phyloP scores from a whole-genome alignment of 2,797 vertebrate species.

The Melanotaenia parkinsoni region DNA sequence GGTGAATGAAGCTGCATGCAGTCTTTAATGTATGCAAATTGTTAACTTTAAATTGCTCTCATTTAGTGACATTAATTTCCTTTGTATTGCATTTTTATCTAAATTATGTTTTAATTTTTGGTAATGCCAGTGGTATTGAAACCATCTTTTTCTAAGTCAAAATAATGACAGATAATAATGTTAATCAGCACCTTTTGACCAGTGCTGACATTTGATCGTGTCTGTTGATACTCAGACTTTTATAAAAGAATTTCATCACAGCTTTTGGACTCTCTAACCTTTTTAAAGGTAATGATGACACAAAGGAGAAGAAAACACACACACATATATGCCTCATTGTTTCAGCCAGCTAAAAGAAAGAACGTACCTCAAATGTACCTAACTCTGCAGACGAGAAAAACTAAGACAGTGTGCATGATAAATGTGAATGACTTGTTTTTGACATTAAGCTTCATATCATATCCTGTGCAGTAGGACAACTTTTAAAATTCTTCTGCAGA shows the following conservation, averaged over 20 bases:
- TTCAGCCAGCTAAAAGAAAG: neutral
- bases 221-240: neutral
- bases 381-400: neutral
- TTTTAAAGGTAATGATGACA: no score
- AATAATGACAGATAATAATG: neutral
- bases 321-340: neutral
- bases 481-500: neutral
- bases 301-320: neutral
- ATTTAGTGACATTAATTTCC: neutral
- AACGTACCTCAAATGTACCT: neutral
- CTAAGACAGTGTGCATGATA: neutral
- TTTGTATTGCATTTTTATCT: neutral
- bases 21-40: neutral
- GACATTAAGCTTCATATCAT: no score
- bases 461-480: no score
- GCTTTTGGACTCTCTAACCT: neutral
- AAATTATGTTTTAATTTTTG: neutral
- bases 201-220: neutral
- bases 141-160: neutral
- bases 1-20: constrained; percentile 44
- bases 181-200: neutral
- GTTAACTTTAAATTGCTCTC: neutral
- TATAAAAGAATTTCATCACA: neutral
- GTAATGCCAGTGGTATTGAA: neutral
- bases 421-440: neutral